Percentiles rank a stretch among this genome's conserved stretches.
phyloP scores from a whole-genome alignment of 2,888 invertebrate species.

The Dysmachus trigonus region DNA sequence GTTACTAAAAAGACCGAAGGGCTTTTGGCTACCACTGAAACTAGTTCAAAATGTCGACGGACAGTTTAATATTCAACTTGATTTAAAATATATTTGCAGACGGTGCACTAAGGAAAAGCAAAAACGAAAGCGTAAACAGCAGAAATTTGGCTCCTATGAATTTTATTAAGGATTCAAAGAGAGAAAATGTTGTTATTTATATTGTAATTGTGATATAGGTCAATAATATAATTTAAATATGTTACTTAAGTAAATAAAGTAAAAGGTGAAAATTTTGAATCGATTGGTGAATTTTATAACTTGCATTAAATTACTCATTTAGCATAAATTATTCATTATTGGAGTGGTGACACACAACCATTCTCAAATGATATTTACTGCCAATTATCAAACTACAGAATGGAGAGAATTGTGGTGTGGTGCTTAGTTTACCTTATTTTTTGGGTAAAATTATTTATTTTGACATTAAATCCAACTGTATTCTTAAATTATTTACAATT shows the following conservation, averaged over 20 bases:
- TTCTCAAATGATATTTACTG: too few species aligned
- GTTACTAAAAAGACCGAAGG: background rate
- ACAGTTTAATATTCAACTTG: background rate
- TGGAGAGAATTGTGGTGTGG: too few species aligned
- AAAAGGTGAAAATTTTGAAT: background rate
- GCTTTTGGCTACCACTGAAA: background rate
- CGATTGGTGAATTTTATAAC: background rate
- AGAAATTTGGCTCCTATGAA: background rate
- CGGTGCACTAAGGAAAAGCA: background rate
- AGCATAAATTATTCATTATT: too few species aligned
- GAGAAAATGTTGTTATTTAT: background rate
- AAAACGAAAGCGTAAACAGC: background rate
- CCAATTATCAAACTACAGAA: too few species aligned
- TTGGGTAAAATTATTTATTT: too few species aligned
- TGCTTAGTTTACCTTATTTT: too few species aligned
- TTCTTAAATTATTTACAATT: too few species aligned
- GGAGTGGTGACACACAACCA: too few species aligned
- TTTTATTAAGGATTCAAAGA: background rate
- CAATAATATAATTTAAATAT: background rate
- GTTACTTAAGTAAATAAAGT: background rate
- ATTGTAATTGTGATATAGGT: background rate
- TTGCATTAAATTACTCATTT: too few species aligned
- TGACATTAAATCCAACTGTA: too few species aligned
- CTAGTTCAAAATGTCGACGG: slow-evolving; percentile 16
- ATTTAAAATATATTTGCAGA: slow-evolving; percentile 31